Conservation (phyloP, 2,888 invertebrate genomes). For the Drosophila kambysellisi region DNA sequence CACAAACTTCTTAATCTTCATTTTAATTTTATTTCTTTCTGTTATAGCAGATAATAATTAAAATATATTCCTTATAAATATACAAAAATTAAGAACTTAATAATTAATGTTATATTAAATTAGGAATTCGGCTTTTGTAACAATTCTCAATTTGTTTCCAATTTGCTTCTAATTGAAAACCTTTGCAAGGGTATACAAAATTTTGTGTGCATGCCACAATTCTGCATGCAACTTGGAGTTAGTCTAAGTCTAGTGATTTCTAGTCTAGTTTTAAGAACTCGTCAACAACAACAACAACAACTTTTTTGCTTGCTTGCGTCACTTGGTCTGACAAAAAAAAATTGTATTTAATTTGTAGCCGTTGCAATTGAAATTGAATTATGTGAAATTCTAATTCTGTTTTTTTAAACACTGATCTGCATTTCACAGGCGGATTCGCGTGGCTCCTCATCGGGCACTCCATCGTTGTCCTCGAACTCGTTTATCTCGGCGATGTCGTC, state of each 20-base stretch:
- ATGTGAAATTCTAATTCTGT: background rate
- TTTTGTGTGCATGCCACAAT: slow-evolving; percentile 22
- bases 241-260: slow-evolving; percentile 46
- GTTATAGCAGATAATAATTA: too few relatives aligned
- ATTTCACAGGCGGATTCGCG: slow-evolving; percentile 84
- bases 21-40: too few relatives aligned
- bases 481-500: slow-evolving; percentile 96
- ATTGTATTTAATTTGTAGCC: slow-evolving; percentile 45
- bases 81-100: too few relatives aligned
- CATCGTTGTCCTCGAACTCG: slow-evolving; percentile 93
- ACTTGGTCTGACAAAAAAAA: slow-evolving; percentile 33
- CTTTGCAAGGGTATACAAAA: slow-evolving; percentile 7
- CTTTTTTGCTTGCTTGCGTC: slow-evolving; percentile 41
- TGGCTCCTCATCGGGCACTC: slow-evolving; percentile 90
- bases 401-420: slow-evolving; percentile 27
- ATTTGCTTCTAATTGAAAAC: background rate
- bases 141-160: background rate
- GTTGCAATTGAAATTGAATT: background rate
- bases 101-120: too few relatives aligned
- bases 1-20: too few relatives aligned
- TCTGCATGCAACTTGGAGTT: slow-evolving; percentile 50
- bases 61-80: too few relatives aligned
- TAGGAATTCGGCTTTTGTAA: too few relatives aligned
- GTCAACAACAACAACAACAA: background rate
- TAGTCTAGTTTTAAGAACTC: slow-evolving; percentile 48